Evolutionary conservation across 2,888 invertebrate species (phyloP).

Genomic region (Luffia ferchaultella): DNA sequence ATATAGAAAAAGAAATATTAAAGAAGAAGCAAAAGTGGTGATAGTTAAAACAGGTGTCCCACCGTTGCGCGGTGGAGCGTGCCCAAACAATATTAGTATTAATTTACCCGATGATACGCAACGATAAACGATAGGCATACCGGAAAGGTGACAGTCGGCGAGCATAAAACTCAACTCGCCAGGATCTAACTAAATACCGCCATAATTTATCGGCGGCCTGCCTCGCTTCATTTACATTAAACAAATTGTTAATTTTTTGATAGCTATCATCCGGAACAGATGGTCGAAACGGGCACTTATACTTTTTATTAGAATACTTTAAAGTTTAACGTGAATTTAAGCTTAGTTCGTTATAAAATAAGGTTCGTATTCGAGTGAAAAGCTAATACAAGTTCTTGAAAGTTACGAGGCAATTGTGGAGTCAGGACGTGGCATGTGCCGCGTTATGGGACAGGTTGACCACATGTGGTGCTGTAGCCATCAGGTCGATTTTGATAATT

Average conservation of each 20-base stretch:
- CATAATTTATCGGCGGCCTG: constrained; percentile 57
- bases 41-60: constrained; percentile 3
- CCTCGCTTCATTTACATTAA: constrained; percentile 62
- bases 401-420: constrained; percentile 42
- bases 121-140: constrained; percentile 18
- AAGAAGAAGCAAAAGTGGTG: neutral
- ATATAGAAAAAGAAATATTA: neutral
- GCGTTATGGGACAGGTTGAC: constrained; percentile 61
- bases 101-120: neutral
- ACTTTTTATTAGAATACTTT: constrained; percentile 4
- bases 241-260: constrained; percentile 67
- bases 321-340: constrained; percentile 21
- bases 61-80: constrained; percentile 7
- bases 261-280: constrained; percentile 62
- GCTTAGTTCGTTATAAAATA: constrained; percentile 13
- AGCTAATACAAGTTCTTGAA: constrained; percentile 34
- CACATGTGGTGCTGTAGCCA: constrained; percentile 50
- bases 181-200: constrained; percentile 46
- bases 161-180: constrained; percentile 36
- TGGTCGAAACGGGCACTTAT: constrained; percentile 26
- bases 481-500: constrained; percentile 50
- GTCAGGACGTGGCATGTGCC: constrained; percentile 45
- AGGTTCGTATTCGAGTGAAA: constrained; percentile 14
- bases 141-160: constrained; percentile 61
- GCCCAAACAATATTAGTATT: constrained; percentile 1